Evolutionary conservation across 1,140 invertebrate species (phyloP).

Genomic region (Drosophila bipectinata): DNA sequence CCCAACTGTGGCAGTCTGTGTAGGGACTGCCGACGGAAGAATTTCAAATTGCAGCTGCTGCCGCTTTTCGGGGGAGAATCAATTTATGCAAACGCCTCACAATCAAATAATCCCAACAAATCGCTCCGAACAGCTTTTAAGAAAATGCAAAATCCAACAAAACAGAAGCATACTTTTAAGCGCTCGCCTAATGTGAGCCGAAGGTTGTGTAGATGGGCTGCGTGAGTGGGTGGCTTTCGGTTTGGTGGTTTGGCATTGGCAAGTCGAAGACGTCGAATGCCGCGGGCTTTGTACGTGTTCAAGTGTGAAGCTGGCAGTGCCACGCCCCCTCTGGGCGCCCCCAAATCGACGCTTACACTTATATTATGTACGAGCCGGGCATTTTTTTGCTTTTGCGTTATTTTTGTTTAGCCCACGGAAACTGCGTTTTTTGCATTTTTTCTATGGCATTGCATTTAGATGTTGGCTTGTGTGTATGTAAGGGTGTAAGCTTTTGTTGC

Average conservation of each 20-base stretch:
- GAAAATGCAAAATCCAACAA: constrained; percentile 66
- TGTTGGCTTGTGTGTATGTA: constrained; percentile 46
- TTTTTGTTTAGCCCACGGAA: constrained; percentile 66
- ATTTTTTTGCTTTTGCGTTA: constrained; percentile 25
- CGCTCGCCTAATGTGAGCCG: constrained; percentile 58
- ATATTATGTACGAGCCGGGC: constrained; percentile 33
- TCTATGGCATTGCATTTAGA: constrained; percentile 73
- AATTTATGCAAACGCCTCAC: constrained; percentile 71
- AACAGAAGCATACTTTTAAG: constrained; percentile 70
- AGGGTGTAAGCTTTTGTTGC: constrained; percentile 62
- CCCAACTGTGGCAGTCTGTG: constrained; percentile 33
- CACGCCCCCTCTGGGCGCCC: constrained; percentile 27
- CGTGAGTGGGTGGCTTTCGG: background rate
- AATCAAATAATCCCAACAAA: constrained; percentile 52
- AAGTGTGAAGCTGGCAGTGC: constrained; percentile 70
- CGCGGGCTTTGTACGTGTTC: constrained; percentile 70
- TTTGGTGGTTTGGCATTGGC: constrained; percentile 27
- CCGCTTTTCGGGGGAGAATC: constrained; percentile 45
- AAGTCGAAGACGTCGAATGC: constrained; percentile 49
- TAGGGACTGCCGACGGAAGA: constrained; percentile 1
- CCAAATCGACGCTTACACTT: constrained; percentile 68
- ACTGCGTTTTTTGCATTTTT: constrained; percentile 64
- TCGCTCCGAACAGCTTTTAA: constrained; percentile 70
- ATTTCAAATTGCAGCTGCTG: constrained; percentile 35
- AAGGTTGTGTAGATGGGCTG: constrained; percentile 2